Base-by-base conservation (phyloP, 2,888 invertebrate species). In the Tupiocoris notatus region DNA sequence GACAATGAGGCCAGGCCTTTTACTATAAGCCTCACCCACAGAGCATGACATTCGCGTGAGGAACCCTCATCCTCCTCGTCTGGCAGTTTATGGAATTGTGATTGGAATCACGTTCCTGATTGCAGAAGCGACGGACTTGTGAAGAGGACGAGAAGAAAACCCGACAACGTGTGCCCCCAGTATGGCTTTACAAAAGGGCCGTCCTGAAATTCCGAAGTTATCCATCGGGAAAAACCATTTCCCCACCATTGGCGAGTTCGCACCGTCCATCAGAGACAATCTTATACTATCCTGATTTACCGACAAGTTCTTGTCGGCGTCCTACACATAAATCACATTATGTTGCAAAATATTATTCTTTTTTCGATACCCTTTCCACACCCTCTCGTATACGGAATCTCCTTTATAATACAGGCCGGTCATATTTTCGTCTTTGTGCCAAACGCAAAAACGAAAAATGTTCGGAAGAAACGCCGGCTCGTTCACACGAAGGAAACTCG, bases 101-200 rank as follows among this genome's bases (percentile, higher is more conserved):
- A 73, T 73, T 73, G 73, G 73, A 73, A 73, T 73, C 73, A 73
- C 73, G 73, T 73, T 73, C 39, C 73, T 73, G 62, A 73, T 73
- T 73, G 63, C 73, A 59, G 39, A 39, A 39, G 67, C 67, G 73
- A 58, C 24, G n/a, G 70, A 73, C 39, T 73, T 63, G 73, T 70
- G 70, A 70, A 70, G 70, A 62, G 20, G 20, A 17, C 21, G 73
- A 21, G 57, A 73, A 73, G 73, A 73, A 73, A 73, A 22, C 67
- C 57, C 63, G 73, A 73, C 73, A 73, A 61, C 73, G 73, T 63
- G 61, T 63, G 61, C 63, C 18, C 73, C 73, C 62, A 63, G 63
- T 73, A 73, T 73, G 73, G 73, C 20, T 3, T 6, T 62, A 73
- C 62, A 73, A 73, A 57, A 25, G 54, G 73, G 63, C 73, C 73